Evolutionary conservation across 2,888 invertebrate genomes (phyloP), one percentile per base, ranked within the genome.

Genomic region (Clostera curtula): DNA sequence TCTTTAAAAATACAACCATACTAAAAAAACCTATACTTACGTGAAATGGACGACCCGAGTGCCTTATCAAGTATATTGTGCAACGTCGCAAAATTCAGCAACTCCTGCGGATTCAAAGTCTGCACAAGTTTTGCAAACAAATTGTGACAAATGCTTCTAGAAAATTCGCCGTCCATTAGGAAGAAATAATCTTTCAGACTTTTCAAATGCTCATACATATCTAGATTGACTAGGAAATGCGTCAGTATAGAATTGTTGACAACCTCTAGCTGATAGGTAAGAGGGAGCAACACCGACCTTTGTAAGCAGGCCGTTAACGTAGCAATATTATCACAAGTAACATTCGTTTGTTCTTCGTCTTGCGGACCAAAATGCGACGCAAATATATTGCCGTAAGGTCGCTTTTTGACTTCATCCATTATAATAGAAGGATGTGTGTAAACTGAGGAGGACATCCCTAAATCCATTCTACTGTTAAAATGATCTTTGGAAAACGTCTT

Each of bases 101-200:
- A 54, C 48, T 91, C 90, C 7, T 84, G 76, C 0, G 92, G 91
- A 44, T 85, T 83, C 13, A 87, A 67, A 1, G 88, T 89, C n/a
- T 85, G 84, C 28, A 89, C 88, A 25, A 93, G 62, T 36, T 88
- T 88, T 0, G 85, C 76, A 40, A 92, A 91, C 31, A 93, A 67
- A 39, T 89, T 90, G 25, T 88, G 86, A 16, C 91, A 91, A 8
- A 93, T 87, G 41, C 88, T 88, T 15, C 87, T 87, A 0, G 90
- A 89, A 62, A 93, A 93, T 64, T 93, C 92, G 1, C 93, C 93
- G 44, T 93, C 92, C 80, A 92, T 85, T 12, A 93, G 60, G 48
- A 93, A 93, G 61, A 90, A 93, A 49, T 90, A 93, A 55, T 91
- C 89, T 22, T 91, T 86, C n/a, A 93, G 66, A 60, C 90, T 90